Conservation (phyloP, 2,113 vertebrate species). For the Istiophorus platypterus region DNA sequence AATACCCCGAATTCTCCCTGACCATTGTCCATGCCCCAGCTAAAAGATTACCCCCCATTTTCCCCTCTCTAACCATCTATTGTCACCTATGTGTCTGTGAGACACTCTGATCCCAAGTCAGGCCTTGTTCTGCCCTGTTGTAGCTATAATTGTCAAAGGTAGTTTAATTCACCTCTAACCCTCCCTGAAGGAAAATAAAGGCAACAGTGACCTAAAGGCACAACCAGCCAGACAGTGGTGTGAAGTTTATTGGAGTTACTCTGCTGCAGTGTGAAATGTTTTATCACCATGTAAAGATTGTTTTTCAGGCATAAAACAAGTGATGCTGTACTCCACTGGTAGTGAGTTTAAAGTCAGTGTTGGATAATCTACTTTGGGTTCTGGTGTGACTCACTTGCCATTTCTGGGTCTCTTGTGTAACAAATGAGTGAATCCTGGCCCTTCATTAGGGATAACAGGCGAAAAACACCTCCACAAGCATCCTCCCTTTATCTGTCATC, state of each 20-base stretch:
- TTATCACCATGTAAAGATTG: neutral
- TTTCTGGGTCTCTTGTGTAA: neutral
- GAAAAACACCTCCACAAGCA: slow-evolving; percentile 19
- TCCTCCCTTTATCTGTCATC: slow-evolving; percentile 26
- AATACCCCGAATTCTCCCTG: slow-evolving; percentile 60
- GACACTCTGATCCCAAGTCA: slow-evolving; percentile 53
- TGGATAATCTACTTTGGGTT: neutral
- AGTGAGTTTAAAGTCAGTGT: neutral
- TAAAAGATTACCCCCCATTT: slow-evolving; percentile 40
- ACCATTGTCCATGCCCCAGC: slow-evolving; percentile 48
- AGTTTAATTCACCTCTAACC: slow-evolving; percentile 42
- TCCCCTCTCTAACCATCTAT: slow-evolving; percentile 49
- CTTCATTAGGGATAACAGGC: neutral
- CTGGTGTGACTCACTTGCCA: neutral
- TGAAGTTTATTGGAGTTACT: slow-evolving; percentile 7
- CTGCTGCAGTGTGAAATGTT: neutral
- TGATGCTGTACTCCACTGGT: neutral
- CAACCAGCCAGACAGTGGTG: neutral
- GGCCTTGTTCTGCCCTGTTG: slow-evolving; percentile 44
- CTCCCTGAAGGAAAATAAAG: slow-evolving; percentile 36
- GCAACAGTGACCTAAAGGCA: neutral
- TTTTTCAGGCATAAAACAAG: neutral
- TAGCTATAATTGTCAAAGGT: slow-evolving; percentile 40
- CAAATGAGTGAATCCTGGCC: slow-evolving; percentile 5
- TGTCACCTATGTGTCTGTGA: slow-evolving; percentile 71